These are phyloP conservation scores for Paraplagusia blochii DNA, from an alignment of 2,113 vertebrate genomes.

Conservation along the genomic window DNA sequence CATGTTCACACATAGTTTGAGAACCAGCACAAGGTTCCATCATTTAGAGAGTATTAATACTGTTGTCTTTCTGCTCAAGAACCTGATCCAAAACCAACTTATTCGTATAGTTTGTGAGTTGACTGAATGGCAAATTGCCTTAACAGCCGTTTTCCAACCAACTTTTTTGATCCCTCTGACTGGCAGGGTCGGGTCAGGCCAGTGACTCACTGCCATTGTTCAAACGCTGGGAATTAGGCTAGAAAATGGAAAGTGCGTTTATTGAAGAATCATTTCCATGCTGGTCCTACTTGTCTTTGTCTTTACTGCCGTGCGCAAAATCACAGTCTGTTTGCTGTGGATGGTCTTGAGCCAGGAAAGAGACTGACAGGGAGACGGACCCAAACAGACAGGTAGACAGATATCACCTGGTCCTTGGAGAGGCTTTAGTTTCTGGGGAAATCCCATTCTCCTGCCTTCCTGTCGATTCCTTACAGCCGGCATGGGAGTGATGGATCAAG, in stretches of 20 bases:
- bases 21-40: neutral
- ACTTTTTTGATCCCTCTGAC: constrained; percentile 26
- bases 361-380: constrained; percentile 52
- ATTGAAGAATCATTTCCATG: constrained; percentile 49
- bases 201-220: constrained; percentile 56
- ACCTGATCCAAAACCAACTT: constrained; percentile 6
- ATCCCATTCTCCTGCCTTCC: constrained; percentile 54
- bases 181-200: constrained; percentile 37
- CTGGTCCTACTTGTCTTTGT: constrained; percentile 47
- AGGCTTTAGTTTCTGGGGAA: constrained; percentile 71
- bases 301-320: constrained; percentile 37
- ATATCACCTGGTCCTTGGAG: constrained; percentile 64
- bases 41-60: neutral
- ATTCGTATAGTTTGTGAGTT: constrained; percentile 26
- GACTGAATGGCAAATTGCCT: constrained; percentile 17
- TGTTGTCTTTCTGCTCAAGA: neutral
- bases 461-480: constrained; percentile 55
- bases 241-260: constrained; percentile 28
- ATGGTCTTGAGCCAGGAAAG: constrained; percentile 34
- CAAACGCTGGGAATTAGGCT: constrained; percentile 41
- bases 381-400: constrained; percentile 60
- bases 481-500: constrained; percentile 39
- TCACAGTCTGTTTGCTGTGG: constrained; percentile 27
- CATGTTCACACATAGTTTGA: neutral
- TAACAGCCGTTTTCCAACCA: constrained; percentile 16